Evolutionary conservation across 2,113 vertebrate genomes (phyloP).

Genomic region (Saccopteryx bilineata): DNA sequence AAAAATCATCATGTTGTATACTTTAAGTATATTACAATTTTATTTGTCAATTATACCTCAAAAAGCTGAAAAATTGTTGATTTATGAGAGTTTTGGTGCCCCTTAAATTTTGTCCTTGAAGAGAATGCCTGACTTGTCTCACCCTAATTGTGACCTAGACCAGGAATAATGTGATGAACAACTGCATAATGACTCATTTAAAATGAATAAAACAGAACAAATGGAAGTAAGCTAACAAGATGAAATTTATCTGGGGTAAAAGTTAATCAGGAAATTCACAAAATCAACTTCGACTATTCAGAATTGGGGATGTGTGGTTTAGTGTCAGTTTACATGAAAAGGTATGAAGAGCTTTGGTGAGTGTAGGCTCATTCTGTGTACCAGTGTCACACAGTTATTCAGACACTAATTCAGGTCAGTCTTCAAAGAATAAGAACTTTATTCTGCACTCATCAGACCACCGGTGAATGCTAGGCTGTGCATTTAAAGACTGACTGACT

Average conservation of each 20-base stretch:
- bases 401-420: not conserved
- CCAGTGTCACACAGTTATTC: not conserved
- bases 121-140: not conserved
- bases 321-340: not conserved
- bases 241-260: not conserved
- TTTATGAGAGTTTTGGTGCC: not conserved
- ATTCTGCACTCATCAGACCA: not conserved
- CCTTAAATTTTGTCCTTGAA: constrained; percentile 15
- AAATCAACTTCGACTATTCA: not conserved
- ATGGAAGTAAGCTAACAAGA: constrained; percentile 8
- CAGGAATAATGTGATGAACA: not conserved
- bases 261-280: constrained; percentile 9
- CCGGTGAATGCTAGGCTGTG: not conserved
- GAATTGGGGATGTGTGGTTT: not conserved
- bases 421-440: not conserved
- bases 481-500: not conserved
- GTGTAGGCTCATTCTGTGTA: not conserved
- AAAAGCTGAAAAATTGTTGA: not conserved
- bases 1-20: not conserved
- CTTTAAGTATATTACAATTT: not conserved
- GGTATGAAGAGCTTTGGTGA: not conserved
- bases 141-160: not conserved
- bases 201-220: constrained; percentile 1
- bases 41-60: not conserved
- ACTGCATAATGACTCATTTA: constrained; percentile 18